Evolutionary conservation across 2,113 vertebrate species (phyloP).

Genomic region (Isurus oxyrinchus): DNA sequence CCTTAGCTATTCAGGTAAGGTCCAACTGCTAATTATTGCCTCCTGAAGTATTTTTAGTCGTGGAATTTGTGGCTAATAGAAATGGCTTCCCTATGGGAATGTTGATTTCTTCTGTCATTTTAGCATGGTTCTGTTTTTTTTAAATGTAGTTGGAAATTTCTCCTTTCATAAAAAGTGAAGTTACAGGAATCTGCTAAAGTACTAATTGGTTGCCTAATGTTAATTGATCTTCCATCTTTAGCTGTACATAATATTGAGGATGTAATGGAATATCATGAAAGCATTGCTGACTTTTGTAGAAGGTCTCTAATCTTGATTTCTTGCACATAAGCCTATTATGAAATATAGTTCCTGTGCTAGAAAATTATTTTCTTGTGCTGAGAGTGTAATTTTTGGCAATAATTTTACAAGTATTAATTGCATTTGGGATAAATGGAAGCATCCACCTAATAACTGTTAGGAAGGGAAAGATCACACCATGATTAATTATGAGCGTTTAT

Average conservation of each 20-base stretch:
- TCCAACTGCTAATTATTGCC: not conserved
- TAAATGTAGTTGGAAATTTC: not conserved
- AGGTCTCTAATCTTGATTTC: not conserved
- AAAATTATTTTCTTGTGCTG: not conserved
- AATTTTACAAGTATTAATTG: not conserved
- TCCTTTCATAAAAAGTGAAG: not conserved
- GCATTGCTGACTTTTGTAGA: not conserved
- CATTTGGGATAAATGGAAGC: not conserved
- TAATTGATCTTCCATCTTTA: not conserved
- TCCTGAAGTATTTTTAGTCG: not conserved
- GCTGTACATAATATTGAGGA: not conserved
- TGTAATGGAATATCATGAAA: not conserved
- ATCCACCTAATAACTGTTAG: not conserved
- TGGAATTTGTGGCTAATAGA: not conserved
- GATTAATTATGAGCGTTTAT: not conserved
- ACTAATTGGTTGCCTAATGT: not conserved
- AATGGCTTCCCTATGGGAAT: not conserved
- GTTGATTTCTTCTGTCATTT: not conserved
- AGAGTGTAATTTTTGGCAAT: not conserved
- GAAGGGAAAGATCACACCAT: not conserved
- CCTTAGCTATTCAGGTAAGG: not conserved
- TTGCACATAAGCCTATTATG: not conserved
- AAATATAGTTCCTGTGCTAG: not conserved
- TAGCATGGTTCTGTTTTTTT: not conserved
- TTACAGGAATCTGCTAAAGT: not conserved